Base-by-base conservation (phyloP, 1,140 invertebrate species). In the Drosophila lowei region DNA sequence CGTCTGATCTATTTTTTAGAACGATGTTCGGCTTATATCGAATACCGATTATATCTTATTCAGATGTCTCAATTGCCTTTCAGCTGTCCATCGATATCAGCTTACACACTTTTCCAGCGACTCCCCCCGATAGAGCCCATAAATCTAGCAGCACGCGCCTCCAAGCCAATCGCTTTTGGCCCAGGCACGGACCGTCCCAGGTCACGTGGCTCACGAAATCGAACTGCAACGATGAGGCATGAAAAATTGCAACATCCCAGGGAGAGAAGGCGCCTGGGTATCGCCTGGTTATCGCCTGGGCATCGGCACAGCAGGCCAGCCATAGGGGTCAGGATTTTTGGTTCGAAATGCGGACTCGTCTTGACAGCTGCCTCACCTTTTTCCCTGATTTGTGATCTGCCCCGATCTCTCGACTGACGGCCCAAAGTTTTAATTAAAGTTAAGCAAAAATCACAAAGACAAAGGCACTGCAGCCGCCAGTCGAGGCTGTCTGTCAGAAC, bases 361-460 rank as follows among this genome's bases (percentile, higher is more conserved):
- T 61, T 71, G 77, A 72, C 64, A 79, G 72, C 65, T 46, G 62
- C 34, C 43, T 15, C 38, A 47, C 49, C 49, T 65, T 55, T 41
- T 77, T 60, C 48, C 43, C 48, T 70, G 55, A 52, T 47, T 43
- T 58, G 43, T 38, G 52, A 30, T 38, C 28, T 48, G 71, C n/a
- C 53, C 21, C 8, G 21, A 23, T 23, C 21, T 11, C n/a, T n/a
- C 59, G 53, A 46, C 73, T 50, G 15, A 25, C 13, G 34, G 42
- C 16, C 15, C 28, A 7, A 78, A 65, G 52, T 79, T 83, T 79
- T 83, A 84, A 79, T 83, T 83, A 84, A 84, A 79, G 67, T 65
- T 52, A 48, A 25, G 66, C 66, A 15, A 57, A 68, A 68, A 70
- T 57, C 66, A 49, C 28, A 68, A 67, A 67, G 42, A 30, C 41